phyloP scores from a whole-genome alignment of 2,113 vertebrate species.

The Hippolais icterina region DNA sequence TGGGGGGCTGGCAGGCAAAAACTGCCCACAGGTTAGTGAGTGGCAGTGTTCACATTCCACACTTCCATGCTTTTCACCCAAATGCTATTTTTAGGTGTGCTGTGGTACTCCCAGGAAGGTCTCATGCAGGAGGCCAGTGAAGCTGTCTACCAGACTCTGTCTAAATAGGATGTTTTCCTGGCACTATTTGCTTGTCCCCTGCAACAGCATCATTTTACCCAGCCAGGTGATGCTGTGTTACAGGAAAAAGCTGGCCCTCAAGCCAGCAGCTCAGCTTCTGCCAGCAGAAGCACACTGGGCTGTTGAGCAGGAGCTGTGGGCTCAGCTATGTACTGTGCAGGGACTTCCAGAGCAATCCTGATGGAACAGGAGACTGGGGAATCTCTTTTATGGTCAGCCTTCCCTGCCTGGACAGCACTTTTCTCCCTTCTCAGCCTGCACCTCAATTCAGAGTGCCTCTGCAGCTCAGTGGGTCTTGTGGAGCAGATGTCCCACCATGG shows the following conservation, averaged over 20 bases:
- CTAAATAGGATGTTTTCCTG: background rate
- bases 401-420: background rate
- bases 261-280: background rate
- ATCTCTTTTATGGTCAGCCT: background rate
- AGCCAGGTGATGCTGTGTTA: background rate
- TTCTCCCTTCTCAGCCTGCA: background rate
- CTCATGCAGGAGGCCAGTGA: background rate
- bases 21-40: background rate
- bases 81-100: background rate
- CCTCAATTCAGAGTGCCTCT: background rate
- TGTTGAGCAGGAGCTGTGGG: background rate
- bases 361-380: background rate
- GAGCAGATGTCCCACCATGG: background rate
- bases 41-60: background rate
- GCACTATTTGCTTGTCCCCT: background rate
- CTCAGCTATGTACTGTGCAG: background rate
- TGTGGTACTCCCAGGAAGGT: background rate
- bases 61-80: background rate
- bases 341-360: background rate
- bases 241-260: background rate
- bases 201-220: background rate
- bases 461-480: fast-evolving
- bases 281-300: background rate
- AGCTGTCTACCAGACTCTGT: background rate
- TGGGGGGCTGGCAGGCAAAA: background rate